Evolutionary conservation across 2,888 invertebrate species (phyloP), one percentile per base, ranked within the genome.

Genomic region (Cenopis cana): DNA sequence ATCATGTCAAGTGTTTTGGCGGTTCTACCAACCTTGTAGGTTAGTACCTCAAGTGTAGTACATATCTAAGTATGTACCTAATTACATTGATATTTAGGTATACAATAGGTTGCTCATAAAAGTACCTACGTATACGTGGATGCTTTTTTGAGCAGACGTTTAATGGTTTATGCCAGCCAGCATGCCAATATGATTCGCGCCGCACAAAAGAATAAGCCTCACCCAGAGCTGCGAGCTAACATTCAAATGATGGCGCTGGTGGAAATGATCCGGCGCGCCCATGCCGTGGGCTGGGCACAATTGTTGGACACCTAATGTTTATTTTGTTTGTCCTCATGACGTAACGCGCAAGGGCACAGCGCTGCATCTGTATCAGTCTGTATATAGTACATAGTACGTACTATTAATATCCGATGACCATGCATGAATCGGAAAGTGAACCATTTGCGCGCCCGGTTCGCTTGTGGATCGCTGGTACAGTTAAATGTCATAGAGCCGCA

Each of bases 251-350:
- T 67, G 55, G 76, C 76, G 77, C 81, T 77, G 80, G 81, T 82
- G 83, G 81, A 79, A 79, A 76, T 79, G 79, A 82, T 83, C 81
- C 74, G 88, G 82, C 89, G 83, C 89, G 82, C 89, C 89, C 85
- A 84, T 83, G 83, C 80, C 85, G 84, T 82, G 83, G 82, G 83
- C 76, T 74, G 78, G 84, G 81, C 81, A 82, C 84, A 83, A 85
- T 88, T 88, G 87, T 86, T 76, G 84, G 81, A 78, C 82, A 78
- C 78, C 81, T 80, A 81, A 76, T 82, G 82, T 84, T 80, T 80
- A 79, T 80, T 79, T 78, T 80, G 77, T 80, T 78, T 77, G 76
- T 74, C 74, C 74, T 73, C 74, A 81, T 88, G 86, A 87, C 85
- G 83, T 87, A 85, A 87, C 74, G 77, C 50, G 56, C 81, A 81